These are phyloP conservation scores for Indicator maculatus DNA, from an alignment of 2,113 vertebrate species.

Conservation along the genomic window DNA sequence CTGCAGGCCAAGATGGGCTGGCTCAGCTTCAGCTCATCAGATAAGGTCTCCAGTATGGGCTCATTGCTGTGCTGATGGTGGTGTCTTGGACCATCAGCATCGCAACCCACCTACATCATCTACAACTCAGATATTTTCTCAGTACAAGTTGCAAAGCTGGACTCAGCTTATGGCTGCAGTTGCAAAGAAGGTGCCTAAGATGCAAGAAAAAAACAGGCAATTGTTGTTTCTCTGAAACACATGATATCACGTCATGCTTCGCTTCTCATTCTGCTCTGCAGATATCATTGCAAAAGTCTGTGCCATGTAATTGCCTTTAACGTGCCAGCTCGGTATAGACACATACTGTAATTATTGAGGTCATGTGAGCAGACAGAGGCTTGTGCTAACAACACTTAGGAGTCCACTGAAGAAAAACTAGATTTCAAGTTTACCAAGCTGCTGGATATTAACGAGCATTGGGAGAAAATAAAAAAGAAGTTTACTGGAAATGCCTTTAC, in stretches of 20 bases:
- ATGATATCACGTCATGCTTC: accelerated
- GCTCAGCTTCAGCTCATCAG: background rate
- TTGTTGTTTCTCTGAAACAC: background rate
- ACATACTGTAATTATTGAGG: background rate
- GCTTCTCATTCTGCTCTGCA: background rate
- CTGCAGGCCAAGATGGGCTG: accelerated
- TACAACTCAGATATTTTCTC: background rate
- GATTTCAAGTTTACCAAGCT: background rate
- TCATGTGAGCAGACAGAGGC: background rate
- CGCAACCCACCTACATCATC: background rate
- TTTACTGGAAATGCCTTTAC: background rate
- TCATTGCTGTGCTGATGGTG: background rate
- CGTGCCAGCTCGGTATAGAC: background rate
- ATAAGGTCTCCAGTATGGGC: background rate
- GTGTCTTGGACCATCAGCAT: background rate
- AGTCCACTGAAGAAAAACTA: background rate
- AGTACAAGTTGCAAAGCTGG: accelerated
- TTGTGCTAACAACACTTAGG: background rate
- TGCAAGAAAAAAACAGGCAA: background rate
- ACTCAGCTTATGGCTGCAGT: background rate
- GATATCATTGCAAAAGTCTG: background rate
- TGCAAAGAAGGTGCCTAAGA: background rate
- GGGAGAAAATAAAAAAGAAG: background rate
- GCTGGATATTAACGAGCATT: background rate
- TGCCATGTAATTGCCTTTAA: background rate